phyloP scores from a whole-genome alignment of 2,113 vertebrate species.

The Nothobranchius kuhntae region DNA sequence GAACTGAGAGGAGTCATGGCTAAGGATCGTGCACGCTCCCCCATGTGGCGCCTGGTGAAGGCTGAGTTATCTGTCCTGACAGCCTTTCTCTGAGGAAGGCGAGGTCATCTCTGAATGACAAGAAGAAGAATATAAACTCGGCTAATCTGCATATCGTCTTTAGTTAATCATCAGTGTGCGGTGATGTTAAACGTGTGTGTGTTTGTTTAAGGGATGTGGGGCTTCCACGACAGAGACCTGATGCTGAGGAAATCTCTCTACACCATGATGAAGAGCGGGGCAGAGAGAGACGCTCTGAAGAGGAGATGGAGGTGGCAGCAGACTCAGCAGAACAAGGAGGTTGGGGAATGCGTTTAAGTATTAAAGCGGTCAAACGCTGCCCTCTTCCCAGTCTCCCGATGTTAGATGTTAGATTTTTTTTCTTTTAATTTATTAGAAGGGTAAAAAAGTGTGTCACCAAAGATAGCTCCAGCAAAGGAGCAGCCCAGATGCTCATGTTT shows the following conservation, averaged over 20 bases:
- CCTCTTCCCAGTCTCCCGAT: conserved; percentile 19
- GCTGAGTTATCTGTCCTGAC: conserved; percentile 43
- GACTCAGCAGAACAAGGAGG: conserved; percentile 99
- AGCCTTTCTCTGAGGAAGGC: conserved; percentile 23
- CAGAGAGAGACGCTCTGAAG: conserved; percentile 93
- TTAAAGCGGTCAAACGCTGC: conserved; percentile 34
- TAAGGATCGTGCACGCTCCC: no score
- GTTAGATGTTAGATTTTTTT: conserved; percentile 33
- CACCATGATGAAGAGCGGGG: conserved; percentile 96
- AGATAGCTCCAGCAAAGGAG: conserved; percentile 55
- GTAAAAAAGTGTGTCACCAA: conserved; percentile 53
- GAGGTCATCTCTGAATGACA: conserved; percentile 16
- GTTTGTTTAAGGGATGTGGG: conserved; percentile 92
- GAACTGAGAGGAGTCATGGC: not conserved
- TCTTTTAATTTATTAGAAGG: conserved; percentile 23
- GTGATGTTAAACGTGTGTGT: conserved; percentile 18
- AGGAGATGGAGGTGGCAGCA: conserved; percentile 98
- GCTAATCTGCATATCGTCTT: not conserved
- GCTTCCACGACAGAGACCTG: conserved; percentile 97
- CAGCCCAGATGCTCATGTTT: conserved; percentile 56
- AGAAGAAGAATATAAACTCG: conserved; percentile 3
- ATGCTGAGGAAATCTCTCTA: conserved; percentile 96
- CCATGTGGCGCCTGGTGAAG: no score
- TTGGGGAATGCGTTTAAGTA: conserved; percentile 56
- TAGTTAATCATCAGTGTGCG: not conserved